A percentile compares a stretch with the other conserved stretches of the same genome.
phyloP scores from a whole-genome alignment of 2,888 invertebrate genomes.

The Dolichomitus sp. region DNA sequence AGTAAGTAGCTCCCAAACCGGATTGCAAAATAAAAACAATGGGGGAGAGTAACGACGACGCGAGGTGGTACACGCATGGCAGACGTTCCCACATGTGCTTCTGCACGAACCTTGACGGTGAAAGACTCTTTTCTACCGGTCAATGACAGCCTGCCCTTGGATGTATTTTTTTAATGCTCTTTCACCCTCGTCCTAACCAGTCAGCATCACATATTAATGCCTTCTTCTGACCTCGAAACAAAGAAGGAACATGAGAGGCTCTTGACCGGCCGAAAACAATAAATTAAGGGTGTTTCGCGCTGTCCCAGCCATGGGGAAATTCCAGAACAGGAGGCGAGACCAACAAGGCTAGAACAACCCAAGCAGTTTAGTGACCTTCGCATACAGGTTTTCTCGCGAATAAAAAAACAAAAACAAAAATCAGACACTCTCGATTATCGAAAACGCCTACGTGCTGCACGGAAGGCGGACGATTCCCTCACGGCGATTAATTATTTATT shows the following conservation, averaged over 20 bases:
- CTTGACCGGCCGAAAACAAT: constrained; percentile 23
- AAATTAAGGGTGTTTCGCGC: constrained; percentile 19
- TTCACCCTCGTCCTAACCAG: not conserved
- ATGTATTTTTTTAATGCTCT: not conserved
- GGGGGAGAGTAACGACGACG: too few species aligned
- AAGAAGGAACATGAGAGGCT: constrained; percentile 4
- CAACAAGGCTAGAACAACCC: not conserved
- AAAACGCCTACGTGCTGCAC: not conserved
- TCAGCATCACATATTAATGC: not conserved
- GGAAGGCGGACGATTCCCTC: not conserved
- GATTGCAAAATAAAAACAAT: not conserved
- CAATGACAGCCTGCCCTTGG: constrained; percentile 1
- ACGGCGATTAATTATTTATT: not conserved
- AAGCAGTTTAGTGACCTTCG: constrained; percentile 4
- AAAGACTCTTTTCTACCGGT: not conserved
- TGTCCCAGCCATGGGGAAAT: not conserved
- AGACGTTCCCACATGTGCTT: not conserved
- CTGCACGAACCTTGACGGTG: not conserved
- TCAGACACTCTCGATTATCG: not conserved
- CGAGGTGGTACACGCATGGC: not conserved
- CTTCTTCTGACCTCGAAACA: not conserved
- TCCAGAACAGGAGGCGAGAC: constrained; percentile 3
- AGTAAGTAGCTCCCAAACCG: not conserved
- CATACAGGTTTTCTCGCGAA: constrained; percentile 32
- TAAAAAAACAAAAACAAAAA: constrained; percentile 1